A percentile compares a stretch with the other conserved stretches of the same genome.
These are phyloP conservation scores for Pseudopleuronectes americanus DNA, from an alignment of 2,797 vertebrate genomes.

Conservation along the genomic window DNA sequence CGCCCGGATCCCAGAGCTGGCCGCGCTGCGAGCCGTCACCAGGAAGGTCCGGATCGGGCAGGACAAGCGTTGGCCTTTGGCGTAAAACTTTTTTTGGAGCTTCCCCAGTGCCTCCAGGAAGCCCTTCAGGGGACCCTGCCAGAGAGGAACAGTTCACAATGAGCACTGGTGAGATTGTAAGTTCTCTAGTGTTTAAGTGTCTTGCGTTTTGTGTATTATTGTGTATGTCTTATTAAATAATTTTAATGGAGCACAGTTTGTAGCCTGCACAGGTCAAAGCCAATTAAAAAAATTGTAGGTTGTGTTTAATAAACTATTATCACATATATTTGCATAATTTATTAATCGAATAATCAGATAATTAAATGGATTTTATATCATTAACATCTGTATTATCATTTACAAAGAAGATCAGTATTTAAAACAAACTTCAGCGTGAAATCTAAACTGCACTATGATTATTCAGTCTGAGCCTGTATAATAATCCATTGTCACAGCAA, in stretches of 20 bases:
- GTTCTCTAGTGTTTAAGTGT: neutral
- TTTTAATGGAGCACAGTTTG: neutral
- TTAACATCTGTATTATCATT: constrained; percentile 26
- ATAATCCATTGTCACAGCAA: no score
- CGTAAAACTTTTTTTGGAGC: constrained; percentile 97
- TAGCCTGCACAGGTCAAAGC: neutral
- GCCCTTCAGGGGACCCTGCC: constrained; percentile 93
- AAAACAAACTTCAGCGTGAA: neutral
- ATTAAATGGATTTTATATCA: constrained; percentile 15
- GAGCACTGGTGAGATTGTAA: neutral
- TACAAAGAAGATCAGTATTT: neutral
- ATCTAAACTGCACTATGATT: no score
- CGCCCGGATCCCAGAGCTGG: constrained; percentile 95
- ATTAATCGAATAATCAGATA: constrained; percentile 18
- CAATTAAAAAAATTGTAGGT: constrained; percentile 18
- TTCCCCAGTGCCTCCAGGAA: constrained; percentile 94
- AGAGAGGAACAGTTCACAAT: neutral
- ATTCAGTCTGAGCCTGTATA: no score
- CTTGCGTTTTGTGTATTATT: neutral
- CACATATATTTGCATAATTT: constrained; percentile 12
- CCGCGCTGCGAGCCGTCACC: constrained; percentile 94
- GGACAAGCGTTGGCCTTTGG: constrained; percentile 92
- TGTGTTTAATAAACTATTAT: constrained; percentile 21
- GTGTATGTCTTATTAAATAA: no score
- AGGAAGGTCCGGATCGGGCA: constrained; percentile 97